Base-by-base conservation (phyloP, 1,140 invertebrate genomes). In the Monomorium pharaonis region DNA sequence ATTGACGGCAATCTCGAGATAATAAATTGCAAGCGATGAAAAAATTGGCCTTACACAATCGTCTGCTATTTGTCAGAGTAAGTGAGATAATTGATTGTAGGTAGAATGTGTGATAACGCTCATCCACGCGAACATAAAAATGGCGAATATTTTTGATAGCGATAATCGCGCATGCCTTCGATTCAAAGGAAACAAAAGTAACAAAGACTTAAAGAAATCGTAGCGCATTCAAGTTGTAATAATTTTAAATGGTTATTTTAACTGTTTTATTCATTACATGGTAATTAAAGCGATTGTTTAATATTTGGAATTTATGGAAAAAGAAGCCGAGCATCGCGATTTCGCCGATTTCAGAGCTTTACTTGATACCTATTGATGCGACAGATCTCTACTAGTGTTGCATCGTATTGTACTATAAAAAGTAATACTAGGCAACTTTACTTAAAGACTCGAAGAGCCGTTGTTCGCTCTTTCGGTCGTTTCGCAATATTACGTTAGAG, bases 281-380 rank as follows among this genome's bases (percentile, higher is more conserved):
- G 6, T 7, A 54, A 7, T 56, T 67, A 24, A 21, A 37, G 9
- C 42, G 30, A 37, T 18, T 44, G 42, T 67, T 67, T 67, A 6
- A 16, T 67, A 14, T 16, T 33, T 21, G 51, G 10, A 58, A 76
- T 9, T 60, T 0, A 21, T 21, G 6, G 44, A 9, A 63, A 49
- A 51, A 30, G 3, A 16, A 54, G 18, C 42, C 7, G 21, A 47
- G 3, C 9, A 37, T 56, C 16, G 56, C 3, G 56, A 70, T 67
- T 84, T 90, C 24, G 44, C 33, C 47, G 42, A 85, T 84, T 67
- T 65, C 51, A 72, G 75, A 90, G 89, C 80, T 90, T 90, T 90
- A 90, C 80, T 90, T 44, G 18, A 75, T 21, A 42, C 27, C 18
- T 42, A 10, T 54, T 3, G n/a, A 77, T 81, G 84, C 63, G 24